Percentiles rank a stretch among this genome's conserved stretches.
These are phyloP conservation scores for Siphamia tubifer DNA, from an alignment of 2,113 vertebrate species.

Conservation along the genomic window DNA sequence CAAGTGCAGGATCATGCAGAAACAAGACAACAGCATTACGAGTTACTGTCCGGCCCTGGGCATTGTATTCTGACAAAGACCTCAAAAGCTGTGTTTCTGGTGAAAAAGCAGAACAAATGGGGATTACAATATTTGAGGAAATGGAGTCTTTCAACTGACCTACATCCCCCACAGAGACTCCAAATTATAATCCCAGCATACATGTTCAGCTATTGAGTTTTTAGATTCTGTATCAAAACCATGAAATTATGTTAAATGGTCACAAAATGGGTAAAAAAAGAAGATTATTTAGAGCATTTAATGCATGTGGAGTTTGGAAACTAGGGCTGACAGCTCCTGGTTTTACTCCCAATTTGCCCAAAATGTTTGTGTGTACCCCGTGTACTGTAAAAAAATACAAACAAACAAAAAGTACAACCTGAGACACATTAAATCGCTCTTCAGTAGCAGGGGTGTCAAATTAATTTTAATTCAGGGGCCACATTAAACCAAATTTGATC, in stretches of 20 bases:
- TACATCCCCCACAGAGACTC: constrained; percentile 65
- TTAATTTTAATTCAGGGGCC: no score
- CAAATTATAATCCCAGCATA: constrained; percentile 63
- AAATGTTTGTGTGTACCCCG: not conserved
- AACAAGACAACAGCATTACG: constrained; percentile 19
- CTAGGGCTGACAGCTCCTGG: not conserved
- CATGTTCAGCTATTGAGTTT: constrained; percentile 57
- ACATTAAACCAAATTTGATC: no score
- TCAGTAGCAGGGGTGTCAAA: constrained; percentile 22
- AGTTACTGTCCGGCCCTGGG: constrained; percentile 32
- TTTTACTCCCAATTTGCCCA: constrained; percentile 11
- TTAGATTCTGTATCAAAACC: constrained; percentile 53
- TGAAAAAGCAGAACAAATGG: constrained; percentile 71
- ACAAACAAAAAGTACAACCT: not conserved
- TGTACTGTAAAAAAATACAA: not conserved
- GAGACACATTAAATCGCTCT: constrained; percentile 45
- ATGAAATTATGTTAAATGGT: constrained; percentile 57
- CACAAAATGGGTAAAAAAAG: constrained; percentile 37
- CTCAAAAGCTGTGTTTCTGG: constrained; percentile 48
- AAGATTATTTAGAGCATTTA: constrained; percentile 29
- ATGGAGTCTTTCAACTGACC: constrained; percentile 72
- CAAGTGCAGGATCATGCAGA: not conserved
- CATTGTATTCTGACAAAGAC: constrained; percentile 54
- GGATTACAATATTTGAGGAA: constrained; percentile 75
- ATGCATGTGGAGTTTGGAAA: constrained; percentile 17